Evolutionary conservation across 1,140 invertebrate genomes (phyloP).

Genomic region (Drosophila kanapiae): DNA sequence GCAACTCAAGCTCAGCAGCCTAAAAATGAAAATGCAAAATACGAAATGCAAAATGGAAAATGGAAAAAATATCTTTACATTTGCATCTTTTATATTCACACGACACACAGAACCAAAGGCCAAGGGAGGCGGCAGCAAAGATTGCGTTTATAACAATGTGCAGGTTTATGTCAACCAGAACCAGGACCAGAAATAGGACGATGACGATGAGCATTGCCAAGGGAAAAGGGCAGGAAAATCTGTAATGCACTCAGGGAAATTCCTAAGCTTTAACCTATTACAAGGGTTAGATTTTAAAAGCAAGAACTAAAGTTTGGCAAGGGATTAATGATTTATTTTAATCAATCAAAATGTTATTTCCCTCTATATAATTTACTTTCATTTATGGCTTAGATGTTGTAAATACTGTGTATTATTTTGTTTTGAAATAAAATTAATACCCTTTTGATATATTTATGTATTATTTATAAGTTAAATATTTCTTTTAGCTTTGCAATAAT

Average conservation of each 20-base stretch:
- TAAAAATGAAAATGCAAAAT: conserved; percentile 69
- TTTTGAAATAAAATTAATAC: neutral
- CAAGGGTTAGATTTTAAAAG: neutral
- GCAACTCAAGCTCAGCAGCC: conserved; percentile 11
- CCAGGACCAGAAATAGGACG: conserved; percentile 23
- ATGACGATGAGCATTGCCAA: conserved; percentile 10
- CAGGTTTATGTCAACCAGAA: conserved; percentile 61
- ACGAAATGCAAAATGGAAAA: conserved; percentile 42
- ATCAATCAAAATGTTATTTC: too few relatives aligned
- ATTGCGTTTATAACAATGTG: conserved; percentile 68
- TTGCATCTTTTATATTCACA: conserved; percentile 77
- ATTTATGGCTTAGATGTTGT: too few relatives aligned
- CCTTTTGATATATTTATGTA: neutral
- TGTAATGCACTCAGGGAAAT: conserved; percentile 5
- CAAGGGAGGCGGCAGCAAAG: conserved; percentile 42
- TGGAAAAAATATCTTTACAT: conserved; percentile 76
- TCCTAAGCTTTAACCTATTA: accelerated
- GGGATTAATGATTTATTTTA: neutral
- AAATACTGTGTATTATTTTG: neutral
- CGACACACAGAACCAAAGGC: conserved; percentile 52
- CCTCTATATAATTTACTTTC: too few relatives aligned
- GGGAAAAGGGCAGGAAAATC: neutral
- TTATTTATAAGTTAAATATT: neutral
- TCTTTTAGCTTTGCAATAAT: too few relatives aligned
- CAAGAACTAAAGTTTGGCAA: neutral